phyloP scores from a whole-genome alignment of 2,797 vertebrate species.

The Hozukius guyotensis region DNA sequence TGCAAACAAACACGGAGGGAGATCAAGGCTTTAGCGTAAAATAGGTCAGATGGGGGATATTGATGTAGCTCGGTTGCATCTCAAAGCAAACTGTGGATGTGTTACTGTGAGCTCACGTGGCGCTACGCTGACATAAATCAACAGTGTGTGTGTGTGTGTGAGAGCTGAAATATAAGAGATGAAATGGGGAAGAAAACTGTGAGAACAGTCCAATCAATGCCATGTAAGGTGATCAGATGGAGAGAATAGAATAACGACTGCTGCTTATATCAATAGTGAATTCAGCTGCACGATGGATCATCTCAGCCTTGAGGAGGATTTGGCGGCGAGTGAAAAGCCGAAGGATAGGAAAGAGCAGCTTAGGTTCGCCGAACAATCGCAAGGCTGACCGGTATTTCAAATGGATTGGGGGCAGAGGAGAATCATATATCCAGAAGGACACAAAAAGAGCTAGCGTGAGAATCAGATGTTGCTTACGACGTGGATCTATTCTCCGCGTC shows the following conservation, averaged over 20 bases:
- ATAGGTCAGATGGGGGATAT: conserved; percentile 64
- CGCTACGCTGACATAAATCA: conserved; percentile 22
- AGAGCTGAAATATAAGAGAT: background rate
- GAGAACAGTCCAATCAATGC: background rate
- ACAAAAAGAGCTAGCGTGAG: conserved; percentile 36
- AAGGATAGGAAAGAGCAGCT: conserved; percentile 43
- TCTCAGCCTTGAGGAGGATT: conserved; percentile 41
- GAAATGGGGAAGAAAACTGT: background rate
- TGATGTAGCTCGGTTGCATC: conserved; percentile 37
- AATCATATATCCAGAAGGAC: conserved; percentile 48
- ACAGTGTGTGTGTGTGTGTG: background rate
- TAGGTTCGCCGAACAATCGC: conserved; percentile 48
- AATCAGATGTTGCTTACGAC: conserved; percentile 33
- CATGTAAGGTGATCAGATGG: conserved; percentile 6
- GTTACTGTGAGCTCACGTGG: conserved; percentile 23
- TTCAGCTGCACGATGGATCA: conserved; percentile 41
- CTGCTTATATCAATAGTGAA: conserved; percentile 1
- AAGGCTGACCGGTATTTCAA: conserved; percentile 41
- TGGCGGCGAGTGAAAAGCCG: conserved; percentile 31
- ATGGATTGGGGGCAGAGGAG: conserved; percentile 39
- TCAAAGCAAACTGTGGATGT: conserved; percentile 19
- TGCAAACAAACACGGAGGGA: conserved; percentile 53
- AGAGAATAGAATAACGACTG: background rate
- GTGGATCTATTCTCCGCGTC: conserved; percentile 33
- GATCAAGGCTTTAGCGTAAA: conserved; percentile 62